Conservation (phyloP, 2,113 vertebrate species). For the Urocolius indicus region DNA sequence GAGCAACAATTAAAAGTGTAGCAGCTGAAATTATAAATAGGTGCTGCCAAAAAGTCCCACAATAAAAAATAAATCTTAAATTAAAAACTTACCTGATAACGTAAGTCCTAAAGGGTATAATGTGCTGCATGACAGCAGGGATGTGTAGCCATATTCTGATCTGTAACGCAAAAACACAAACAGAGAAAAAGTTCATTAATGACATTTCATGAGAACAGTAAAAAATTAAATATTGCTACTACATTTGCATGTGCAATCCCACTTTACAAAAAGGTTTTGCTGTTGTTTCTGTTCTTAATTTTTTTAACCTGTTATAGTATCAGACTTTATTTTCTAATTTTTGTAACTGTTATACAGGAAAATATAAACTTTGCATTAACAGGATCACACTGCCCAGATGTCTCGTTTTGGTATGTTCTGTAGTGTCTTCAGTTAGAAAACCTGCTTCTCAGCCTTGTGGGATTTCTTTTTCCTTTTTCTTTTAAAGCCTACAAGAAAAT, state of each 20-base stretch:
- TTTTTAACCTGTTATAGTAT: no score
- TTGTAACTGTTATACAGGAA: background rate
- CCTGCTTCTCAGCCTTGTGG: background rate
- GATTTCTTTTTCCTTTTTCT: background rate
- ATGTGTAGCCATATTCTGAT: conserved; percentile 99
- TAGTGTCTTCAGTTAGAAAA: background rate
- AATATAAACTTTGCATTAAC: background rate
- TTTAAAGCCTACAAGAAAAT: background rate
- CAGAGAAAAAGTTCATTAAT: conserved; percentile 30
- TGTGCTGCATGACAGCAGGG: conserved; percentile 99
- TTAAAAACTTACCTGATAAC: conserved; percentile 91
- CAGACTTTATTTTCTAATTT: background rate
- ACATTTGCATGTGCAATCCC: background rate
- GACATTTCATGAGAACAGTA: background rate
- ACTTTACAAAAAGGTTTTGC: background rate
- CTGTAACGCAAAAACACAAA: conserved; percentile 78
- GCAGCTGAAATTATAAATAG: background rate
- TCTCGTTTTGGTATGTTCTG: background rate
- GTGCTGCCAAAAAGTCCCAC: background rate
- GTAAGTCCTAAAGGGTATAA: conserved; percentile 97
- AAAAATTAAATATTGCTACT: conserved; percentile 5
- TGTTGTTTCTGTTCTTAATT: background rate
- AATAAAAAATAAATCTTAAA: background rate
- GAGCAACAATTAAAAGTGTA: background rate
- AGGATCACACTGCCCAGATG: background rate